Conservation (phyloP, 2,113 vertebrate species). For the Tragelaphus strepsiceros region DNA sequence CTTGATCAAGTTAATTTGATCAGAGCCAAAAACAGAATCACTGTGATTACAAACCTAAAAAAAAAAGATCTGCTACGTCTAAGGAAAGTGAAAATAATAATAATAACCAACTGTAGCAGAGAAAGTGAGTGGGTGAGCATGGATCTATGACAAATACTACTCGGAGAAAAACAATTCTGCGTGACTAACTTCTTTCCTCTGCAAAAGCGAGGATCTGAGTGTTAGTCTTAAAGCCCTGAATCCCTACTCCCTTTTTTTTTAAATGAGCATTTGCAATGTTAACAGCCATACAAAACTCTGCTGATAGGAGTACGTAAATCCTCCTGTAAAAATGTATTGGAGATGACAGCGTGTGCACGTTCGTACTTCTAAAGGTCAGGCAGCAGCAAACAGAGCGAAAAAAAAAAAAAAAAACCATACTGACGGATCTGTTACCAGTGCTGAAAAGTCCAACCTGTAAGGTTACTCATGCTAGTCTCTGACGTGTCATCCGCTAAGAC, state of each 20-base stretch:
- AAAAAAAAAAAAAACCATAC: not conserved
- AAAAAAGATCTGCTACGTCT: constrained; percentile 51
- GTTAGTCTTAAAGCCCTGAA: constrained; percentile 45
- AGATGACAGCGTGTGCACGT: not conserved
- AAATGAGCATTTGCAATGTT: constrained; percentile 32
- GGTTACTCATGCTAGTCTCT: not conserved
- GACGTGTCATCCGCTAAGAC: not conserved
- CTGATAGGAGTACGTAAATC: constrained; percentile 16
- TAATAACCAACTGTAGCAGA: constrained; percentile 46
- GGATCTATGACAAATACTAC: constrained; percentile 73
- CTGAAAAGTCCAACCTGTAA: not conserved
- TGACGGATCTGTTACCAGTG: not conserved
- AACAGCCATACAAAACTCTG: constrained; percentile 16
- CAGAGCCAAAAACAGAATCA: constrained; percentile 33
- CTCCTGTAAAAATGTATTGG: not conserved
- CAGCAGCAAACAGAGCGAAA: constrained; percentile 7
- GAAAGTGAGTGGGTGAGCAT: constrained; percentile 67
- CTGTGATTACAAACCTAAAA: constrained; percentile 10
- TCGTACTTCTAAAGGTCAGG: not conserved
- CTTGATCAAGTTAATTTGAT: constrained; percentile 42
- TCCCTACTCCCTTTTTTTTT: constrained; percentile 29
- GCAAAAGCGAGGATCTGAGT: constrained; percentile 62
- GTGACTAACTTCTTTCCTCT: constrained; percentile 72
- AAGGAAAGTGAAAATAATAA: constrained; percentile 35
- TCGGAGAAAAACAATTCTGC: constrained; percentile 61